Base-by-base conservation (phyloP, 2,888 invertebrate genomes). In the Synergus japonicus region DNA sequence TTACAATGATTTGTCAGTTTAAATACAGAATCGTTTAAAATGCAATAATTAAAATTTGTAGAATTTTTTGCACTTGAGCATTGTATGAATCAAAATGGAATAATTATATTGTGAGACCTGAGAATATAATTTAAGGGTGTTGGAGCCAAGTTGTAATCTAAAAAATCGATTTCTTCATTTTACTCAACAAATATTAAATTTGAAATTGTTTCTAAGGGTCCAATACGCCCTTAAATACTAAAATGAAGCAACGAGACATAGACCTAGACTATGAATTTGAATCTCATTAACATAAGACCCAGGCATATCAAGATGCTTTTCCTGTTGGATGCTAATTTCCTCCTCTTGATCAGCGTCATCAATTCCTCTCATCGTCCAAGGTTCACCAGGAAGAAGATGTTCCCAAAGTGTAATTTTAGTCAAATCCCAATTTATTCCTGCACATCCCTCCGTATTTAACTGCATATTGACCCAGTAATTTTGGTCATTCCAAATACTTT, bases 401-500 rank as follows among this genome's bases (percentile, higher is more conserved):
- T 96, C 96, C 97, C 97, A 97, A 80, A 94, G 93, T 0, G 89
- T 87, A 0, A 93, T 86, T 73, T 96, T 93, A 0, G 90, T 89
- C 0, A 97, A 92, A 84, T 96, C 94, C 93, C 95, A 97, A 82
- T 93, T 93, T 5, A 96, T 88, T 0, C 93, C 90, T 9, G 91
- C 91, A 1, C 95, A 93, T 12, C 93, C 93, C 4, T 92, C 89
- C 0, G 91, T 88, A 78, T 93, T 93, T 7, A 92, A 92, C 91
- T 96, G 96, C 87, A 95, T 92, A 87, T 96, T 96, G 0, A 95
- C 93, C 93, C 96, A 97, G 91, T 97, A 98, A 92, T 98, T 98
- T 76, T 94, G 93, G 88, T 97, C 93, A 88, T 98, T 97, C 95
- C 98, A 98, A 76, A 98, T 92, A 84, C 96, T 96, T 88, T 98